Evolutionary conservation across 2,797 vertebrate species (phyloP).

Genomic region (Sebastes oblongus): DNA sequence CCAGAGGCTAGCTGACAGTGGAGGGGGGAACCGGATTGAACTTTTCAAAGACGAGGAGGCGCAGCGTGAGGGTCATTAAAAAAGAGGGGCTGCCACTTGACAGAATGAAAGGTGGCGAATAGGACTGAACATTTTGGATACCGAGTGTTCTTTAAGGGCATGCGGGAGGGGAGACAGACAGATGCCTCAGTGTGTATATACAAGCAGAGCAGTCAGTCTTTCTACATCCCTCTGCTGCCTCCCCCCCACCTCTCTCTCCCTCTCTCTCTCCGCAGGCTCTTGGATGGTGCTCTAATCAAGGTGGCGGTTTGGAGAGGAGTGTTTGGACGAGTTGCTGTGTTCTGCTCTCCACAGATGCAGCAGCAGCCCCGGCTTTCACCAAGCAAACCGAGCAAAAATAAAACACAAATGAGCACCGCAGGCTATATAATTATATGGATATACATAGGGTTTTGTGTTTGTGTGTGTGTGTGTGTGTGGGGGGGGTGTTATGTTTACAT

Average conservation of each 20-base stretch:
- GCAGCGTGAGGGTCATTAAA: constrained; percentile 64
- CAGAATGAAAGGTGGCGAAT: constrained; percentile 46
- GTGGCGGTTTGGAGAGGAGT: constrained; percentile 20
- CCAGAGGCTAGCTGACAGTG: constrained; percentile 39
- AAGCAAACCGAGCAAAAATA: constrained; percentile 4
- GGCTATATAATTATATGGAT: constrained; percentile 20
- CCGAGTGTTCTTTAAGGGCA: constrained; percentile 7
- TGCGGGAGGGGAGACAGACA: not conserved
- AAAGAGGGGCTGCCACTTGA: constrained; percentile 42
- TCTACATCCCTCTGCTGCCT: constrained; percentile 14
- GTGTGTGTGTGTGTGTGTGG: not conserved
- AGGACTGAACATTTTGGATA: constrained; percentile 26
- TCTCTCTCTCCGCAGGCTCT: constrained; percentile 14
- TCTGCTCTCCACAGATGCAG: constrained; percentile 7
- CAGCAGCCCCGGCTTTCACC: not conserved
- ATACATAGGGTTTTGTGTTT: not conserved
- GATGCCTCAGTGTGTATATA: constrained; percentile 3
- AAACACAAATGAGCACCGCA: constrained; percentile 1
- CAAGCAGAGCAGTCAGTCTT: constrained; percentile 19
- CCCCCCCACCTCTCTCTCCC: not conserved
- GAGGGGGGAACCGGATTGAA: constrained; percentile 48
- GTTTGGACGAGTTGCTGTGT: constrained; percentile 1
- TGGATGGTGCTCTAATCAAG: constrained; percentile 37
- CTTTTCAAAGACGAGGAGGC: constrained; percentile 56
- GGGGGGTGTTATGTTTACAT: constrained; percentile 23